Conservation (phyloP, 1,140 invertebrate species). For the Radopholus similis region DNA sequence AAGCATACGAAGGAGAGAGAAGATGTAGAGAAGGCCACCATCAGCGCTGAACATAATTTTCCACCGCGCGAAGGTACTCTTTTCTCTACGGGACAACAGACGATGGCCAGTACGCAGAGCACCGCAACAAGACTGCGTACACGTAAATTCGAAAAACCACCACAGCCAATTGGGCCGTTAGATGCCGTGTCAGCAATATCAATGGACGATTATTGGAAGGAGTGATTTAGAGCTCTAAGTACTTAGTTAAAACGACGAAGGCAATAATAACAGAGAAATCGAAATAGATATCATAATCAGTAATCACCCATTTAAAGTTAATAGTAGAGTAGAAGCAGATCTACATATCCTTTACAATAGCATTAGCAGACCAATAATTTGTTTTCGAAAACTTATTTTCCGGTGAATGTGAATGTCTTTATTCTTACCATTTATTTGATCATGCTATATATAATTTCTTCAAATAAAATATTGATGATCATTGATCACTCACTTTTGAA, state of each 20-base stretch:
- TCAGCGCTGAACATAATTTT: constrained; percentile 1
- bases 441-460: too few species aligned
- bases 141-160: constrained; percentile 4
- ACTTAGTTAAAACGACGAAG: neutral
- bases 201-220: constrained; percentile 16
- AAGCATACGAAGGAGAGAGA: neutral
- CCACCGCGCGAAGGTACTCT: neutral
- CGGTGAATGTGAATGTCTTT: constrained; percentile 1
- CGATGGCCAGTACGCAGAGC: neutral
- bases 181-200: constrained; percentile 15
- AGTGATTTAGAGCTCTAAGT: neutral
- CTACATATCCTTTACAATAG: neutral
- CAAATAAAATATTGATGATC: too few species aligned
- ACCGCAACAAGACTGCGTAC: neutral
- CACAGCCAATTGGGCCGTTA: neutral
- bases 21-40: neutral
- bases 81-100: neutral
- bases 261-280: neutral
- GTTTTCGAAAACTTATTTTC: neutral
- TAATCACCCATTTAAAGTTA: neutral
- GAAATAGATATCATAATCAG: neutral
- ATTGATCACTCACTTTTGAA: too few species aligned
- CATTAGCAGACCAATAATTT: neutral
- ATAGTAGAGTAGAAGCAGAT: neutral
- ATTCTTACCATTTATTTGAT: too few species aligned